phyloP scores from a whole-genome alignment of 1,140 invertebrate genomes.

The Eupristina koningsbergeri region DNA sequence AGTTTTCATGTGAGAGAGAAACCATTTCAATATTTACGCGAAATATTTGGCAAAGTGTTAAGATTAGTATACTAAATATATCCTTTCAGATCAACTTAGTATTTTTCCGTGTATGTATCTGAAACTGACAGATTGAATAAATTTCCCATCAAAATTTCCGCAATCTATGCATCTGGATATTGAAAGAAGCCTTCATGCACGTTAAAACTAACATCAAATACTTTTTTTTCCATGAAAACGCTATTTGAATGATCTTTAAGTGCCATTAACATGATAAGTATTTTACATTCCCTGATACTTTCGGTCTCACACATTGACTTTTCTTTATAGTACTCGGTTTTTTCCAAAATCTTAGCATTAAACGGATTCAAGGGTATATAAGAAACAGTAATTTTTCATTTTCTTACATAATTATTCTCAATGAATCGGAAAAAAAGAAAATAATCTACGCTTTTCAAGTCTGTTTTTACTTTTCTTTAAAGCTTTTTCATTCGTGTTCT shows the following conservation, averaged over 20 bases:
- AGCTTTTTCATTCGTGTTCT: background rate
- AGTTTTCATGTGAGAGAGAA: background rate
- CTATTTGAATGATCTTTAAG: background rate
- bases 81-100: background rate
- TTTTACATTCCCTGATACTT: background rate
- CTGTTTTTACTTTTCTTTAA: background rate
- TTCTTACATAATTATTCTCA: background rate
- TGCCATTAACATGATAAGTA: background rate
- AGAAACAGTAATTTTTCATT: constrained; percentile 11
- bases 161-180: constrained; percentile 2
- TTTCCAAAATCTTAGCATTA: background rate
- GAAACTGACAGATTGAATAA: background rate
- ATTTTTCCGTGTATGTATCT: constrained; percentile 1
- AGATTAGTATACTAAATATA: background rate
- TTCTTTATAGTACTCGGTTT: constrained; percentile 24
- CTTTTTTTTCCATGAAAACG: background rate
- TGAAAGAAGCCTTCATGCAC: background rate
- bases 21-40: background rate
- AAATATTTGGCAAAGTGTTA: background rate
- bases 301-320: background rate
- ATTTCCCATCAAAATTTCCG: constrained; percentile 7
- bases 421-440: background rate
- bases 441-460: background rate
- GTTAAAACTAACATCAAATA: background rate
- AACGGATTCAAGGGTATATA: constrained; percentile 18